Base-by-base conservation (phyloP, 2,888 invertebrate genomes). In the Ochropleura leucogaster region DNA sequence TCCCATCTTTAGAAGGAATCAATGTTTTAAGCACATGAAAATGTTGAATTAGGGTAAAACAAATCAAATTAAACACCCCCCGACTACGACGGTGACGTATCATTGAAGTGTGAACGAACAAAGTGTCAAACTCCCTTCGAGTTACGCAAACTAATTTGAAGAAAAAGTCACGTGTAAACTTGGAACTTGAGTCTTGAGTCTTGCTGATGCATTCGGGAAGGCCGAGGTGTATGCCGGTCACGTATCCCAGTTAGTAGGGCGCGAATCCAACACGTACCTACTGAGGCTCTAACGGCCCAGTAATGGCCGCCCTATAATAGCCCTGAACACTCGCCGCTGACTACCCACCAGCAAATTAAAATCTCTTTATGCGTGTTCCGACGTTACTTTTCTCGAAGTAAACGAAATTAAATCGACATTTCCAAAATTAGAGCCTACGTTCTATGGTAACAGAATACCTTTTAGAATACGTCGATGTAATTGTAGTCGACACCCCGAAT, bases 161-260 rank as follows among this genome's bases (percentile, higher is more conserved):
- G 72, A 69, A 85, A 86, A 86, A 85, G 82, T 81, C 83, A 82
- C 84, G 86, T 83, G 87, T 80, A 85, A 85, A 85, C 77, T 87
- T 88, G 71, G 82, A 83, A 84, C 78, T 88, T 62, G 44, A 62
- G n/a, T 40, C n/a, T 62, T 85, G 85, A 87, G 85, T 84, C 79
- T 88, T 87, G 86, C 80, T 86, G 88, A 90, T 90, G 90, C 87
- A 89, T 88, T 86, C 82, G 75, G 75, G 66, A 85, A 89, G 90
- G 85, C 86, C 72, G 82, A 76, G 82, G 88, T 59, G 59, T 40
- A 95, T 89, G 85, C 94, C 77, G 86, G 89, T 91, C 95, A 95
- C 95, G 95, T 95, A 93, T 89, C 82, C 88, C 94, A 90, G 95
- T 95, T 94, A 95, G 94, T 94, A 93, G 95, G 95, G 94, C 94